These are phyloP conservation scores for Triplophysa rosa DNA, from an alignment of 2,113 vertebrate genomes.

Conservation along the genomic window DNA sequence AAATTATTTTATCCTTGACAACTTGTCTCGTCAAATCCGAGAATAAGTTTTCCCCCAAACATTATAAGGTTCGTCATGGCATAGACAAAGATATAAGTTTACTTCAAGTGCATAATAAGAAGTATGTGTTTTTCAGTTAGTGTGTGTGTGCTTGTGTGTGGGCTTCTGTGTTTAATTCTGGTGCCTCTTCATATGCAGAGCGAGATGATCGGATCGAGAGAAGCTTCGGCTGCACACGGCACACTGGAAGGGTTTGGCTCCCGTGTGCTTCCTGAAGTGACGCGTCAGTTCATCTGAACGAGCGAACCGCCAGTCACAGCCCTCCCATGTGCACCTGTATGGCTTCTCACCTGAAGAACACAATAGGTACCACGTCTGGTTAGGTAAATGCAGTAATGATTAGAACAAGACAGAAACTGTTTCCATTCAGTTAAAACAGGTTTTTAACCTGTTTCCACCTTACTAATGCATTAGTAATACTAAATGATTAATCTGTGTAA, in stretches of 20 bases:
- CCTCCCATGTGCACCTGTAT: slow-evolving; percentile 96
- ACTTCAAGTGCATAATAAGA: slow-evolving; percentile 42
- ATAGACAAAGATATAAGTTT: slow-evolving; percentile 27
- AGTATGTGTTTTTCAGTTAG: slow-evolving; percentile 42
- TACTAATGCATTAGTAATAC: slow-evolving; percentile 12
- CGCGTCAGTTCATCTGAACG: slow-evolving; percentile 95
- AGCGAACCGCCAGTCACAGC: slow-evolving; percentile 97
- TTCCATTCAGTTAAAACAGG: slow-evolving; percentile 17
- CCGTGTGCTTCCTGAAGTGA: slow-evolving; percentile 96
- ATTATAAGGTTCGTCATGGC: slow-evolving; percentile 42
- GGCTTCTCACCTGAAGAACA: slow-evolving; percentile 88
- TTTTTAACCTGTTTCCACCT: slow-evolving; percentile 5
- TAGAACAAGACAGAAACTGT: not conserved
- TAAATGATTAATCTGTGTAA: slow-evolving; percentile 26
- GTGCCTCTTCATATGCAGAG: slow-evolving; percentile 98
- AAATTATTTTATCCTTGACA: not conserved
- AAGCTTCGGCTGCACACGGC: slow-evolving; percentile 95
- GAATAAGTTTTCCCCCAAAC: slow-evolving; percentile 27
- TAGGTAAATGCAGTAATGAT: not conserved
- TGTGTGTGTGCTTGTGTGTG: slow-evolving; percentile 8
- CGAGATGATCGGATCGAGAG: slow-evolving; percentile 96
- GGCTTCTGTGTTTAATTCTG: slow-evolving; percentile 81
- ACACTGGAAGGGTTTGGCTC: slow-evolving; percentile 98
- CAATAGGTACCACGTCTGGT: not conserved
- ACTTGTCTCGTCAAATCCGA: not conserved